phyloP scores from a whole-genome alignment of 2,888 invertebrate species.

The Tillus elongatus region DNA sequence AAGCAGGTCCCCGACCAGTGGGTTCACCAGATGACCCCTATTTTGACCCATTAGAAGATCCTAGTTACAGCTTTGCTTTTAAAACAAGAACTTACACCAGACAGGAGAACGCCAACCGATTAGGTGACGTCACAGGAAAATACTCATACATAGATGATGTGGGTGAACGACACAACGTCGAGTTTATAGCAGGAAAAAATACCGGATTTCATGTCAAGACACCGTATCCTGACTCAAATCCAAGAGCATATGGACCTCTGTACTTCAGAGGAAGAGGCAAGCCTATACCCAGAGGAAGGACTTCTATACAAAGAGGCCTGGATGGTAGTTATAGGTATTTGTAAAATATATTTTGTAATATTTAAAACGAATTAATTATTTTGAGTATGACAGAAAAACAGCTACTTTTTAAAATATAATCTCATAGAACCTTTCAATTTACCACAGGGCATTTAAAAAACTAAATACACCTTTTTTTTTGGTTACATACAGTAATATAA shows the following conservation, averaged over 20 bases:
- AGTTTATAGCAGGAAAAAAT: slow-evolving; percentile 65
- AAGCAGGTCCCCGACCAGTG: slow-evolving; percentile 51
- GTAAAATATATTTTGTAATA: too few species aligned
- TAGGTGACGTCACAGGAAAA: slow-evolving; percentile 46
- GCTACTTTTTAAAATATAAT: too few species aligned
- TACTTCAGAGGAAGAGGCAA: slow-evolving; percentile 57
- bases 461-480: background rate
- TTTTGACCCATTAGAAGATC: slow-evolving; percentile 68
- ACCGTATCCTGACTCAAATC: slow-evolving; percentile 58
- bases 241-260: slow-evolving; percentile 52
- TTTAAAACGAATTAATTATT: too few species aligned
- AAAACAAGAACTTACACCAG: slow-evolving; percentile 59
- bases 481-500: too few species aligned
- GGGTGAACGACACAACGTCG: slow-evolving; percentile 65
- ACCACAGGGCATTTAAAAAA: too few species aligned
- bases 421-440: too few species aligned
- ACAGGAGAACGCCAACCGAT: slow-evolving; percentile 46
- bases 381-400: background rate
- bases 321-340: slow-evolving; percentile 65
- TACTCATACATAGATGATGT: slow-evolving; percentile 68
- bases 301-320: slow-evolving; percentile 61
- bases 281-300: slow-evolving; percentile 57
- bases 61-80: slow-evolving; percentile 62
- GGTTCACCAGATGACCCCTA: slow-evolving; percentile 61
- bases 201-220: slow-evolving; percentile 69